Base-by-base conservation (phyloP, 2,797 vertebrate genomes). In the Cercopithecus neglectus region DNA sequence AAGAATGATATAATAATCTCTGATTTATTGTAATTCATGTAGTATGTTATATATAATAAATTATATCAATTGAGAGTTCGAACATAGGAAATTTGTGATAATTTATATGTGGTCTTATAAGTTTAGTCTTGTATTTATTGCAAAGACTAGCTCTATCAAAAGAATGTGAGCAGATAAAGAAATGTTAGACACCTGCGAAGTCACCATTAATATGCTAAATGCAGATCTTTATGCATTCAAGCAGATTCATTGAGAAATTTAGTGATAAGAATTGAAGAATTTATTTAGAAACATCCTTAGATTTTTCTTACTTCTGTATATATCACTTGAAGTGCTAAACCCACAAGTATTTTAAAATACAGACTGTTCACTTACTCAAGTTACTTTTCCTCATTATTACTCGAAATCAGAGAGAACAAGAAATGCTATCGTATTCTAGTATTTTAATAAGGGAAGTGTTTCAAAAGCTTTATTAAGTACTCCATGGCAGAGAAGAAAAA, bases 41-140 rank as follows among this genome's bases (percentile, higher is more conserved):
- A 39, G 17, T 28, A 50, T 59, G 72, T 78, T 30, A 26, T 44
- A 39, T 41, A 84, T 79, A 96, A 80, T 93, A 67, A 97, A 95
- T 50, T 28, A 33, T 74, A 83, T 33, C 48, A 78, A 36, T 48
- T 39, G 57, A 91, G 14, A 79, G n/a, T 70, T 93, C 39, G 41
- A 87, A 89, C 76, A 46, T 30, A 17, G 48, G 64, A 57, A 39
- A 22, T 53, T 24, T 46, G 53, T 61, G 78, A 39, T 22, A 4
- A 46, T 55, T 33, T 82, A 8, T 57, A 67, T 21, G 72, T 36
- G 28, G 3, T 50, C 21, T 84, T 41, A 41, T 41, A 83, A 36
- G 33, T 57, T 50, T 13, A 3, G 53, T 26, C 36, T 81, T 53
- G 12, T 13, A 5, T 39, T 79, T 61, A 33, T 55, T 19, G n/a